phyloP scores from a whole-genome alignment of 2,113 vertebrate genomes.

The Hippotragus niger region DNA sequence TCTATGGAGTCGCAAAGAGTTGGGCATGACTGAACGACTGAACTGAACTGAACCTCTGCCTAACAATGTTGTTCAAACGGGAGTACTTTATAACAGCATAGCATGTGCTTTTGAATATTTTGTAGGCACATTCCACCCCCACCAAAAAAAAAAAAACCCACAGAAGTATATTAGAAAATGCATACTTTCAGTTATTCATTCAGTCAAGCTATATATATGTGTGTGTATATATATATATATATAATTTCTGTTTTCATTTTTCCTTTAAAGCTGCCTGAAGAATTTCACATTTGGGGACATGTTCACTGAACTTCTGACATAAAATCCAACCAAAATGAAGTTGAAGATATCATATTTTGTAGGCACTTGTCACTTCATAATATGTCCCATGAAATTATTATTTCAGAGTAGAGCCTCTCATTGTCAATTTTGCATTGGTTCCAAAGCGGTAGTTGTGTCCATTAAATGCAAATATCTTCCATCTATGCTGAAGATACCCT shows the following conservation, averaged over 20 bases:
- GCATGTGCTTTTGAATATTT: not conserved
- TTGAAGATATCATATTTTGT: not conserved
- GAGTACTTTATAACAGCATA: not conserved
- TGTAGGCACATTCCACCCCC: not conserved
- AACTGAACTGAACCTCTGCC: not conserved
- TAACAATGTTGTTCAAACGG: not conserved
- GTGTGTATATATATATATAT: not conserved
- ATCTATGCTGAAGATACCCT: not conserved
- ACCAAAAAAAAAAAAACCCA: accelerated
- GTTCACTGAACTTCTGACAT: conserved; percentile 19
- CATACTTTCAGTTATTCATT: not conserved
- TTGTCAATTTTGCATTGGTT: not conserved
- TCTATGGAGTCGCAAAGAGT: not conserved
- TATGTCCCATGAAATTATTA: not conserved
- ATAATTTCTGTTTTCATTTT: not conserved
- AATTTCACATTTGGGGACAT: not conserved
- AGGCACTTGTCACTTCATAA: conserved; percentile 8
- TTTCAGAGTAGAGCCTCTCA: not conserved
- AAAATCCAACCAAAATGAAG: conserved; percentile 5
- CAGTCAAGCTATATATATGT: not conserved
- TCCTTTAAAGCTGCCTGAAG: not conserved
- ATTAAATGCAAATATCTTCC: not conserved
- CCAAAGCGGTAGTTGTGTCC: not conserved
- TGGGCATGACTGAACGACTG: not conserved
- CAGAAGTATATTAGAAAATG: not conserved